Conservation (phyloP, 2,797 vertebrate genomes). For the Sebastes miniatus region DNA sequence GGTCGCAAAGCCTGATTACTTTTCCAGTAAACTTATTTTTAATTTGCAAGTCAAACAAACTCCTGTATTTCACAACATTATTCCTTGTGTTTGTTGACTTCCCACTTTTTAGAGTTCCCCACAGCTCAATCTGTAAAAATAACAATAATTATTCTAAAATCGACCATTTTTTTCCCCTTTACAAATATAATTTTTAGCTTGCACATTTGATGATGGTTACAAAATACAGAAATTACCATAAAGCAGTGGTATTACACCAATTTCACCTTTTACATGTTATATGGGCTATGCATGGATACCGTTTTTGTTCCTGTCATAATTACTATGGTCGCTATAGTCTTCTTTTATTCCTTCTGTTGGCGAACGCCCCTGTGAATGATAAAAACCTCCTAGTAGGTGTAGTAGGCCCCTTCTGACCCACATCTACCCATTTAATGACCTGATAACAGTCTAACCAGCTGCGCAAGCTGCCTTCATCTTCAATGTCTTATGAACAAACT, state of each 20-base stretch:
- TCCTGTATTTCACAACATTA: background rate
- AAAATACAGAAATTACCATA: background rate
- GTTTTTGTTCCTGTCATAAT: too few species aligned
- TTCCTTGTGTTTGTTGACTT: slow-evolving; percentile 1
- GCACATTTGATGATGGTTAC: background rate
- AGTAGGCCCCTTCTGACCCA: too few species aligned
- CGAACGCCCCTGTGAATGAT: too few species aligned
- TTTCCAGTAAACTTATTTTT: background rate
- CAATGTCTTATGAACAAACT: background rate
- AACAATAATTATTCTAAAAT: background rate
- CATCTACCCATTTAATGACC: too few species aligned
- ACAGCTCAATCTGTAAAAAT: background rate
- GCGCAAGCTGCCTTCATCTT: fast-evolving
- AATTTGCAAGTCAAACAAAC: slow-evolving; percentile 13
- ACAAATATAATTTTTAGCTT: background rate
- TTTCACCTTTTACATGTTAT: background rate
- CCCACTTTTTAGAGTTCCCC: background rate
- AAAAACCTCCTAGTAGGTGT: too few species aligned
- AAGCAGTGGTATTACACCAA: background rate
- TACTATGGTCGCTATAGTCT: too few species aligned
- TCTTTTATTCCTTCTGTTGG: too few species aligned
- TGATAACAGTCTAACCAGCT: too few species aligned
- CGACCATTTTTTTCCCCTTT: background rate
- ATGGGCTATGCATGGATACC: too few species aligned
- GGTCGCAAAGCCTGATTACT: slow-evolving; percentile 4